Conservation (phyloP, 2,888 invertebrate species). For the Andrena bucephala region DNA sequence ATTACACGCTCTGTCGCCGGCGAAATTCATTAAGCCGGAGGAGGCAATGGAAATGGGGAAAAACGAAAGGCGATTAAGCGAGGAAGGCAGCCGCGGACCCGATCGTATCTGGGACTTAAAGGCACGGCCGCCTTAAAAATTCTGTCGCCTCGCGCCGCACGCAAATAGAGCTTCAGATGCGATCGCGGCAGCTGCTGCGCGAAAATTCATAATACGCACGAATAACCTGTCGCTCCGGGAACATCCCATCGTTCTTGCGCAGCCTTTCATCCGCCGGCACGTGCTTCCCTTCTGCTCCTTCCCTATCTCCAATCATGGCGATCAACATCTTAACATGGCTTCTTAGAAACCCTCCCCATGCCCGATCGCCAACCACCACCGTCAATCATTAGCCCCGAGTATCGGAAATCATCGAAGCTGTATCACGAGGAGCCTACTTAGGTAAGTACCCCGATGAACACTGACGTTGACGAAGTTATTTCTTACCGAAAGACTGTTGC, state of each 20-base stretch:
- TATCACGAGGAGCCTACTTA: no score
- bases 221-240: slow-evolving; percentile 6
- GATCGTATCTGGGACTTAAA: slow-evolving; percentile 33
- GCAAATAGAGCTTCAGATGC: slow-evolving; percentile 18
- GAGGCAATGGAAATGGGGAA: background rate
- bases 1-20: slow-evolving; percentile 58
- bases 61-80: background rate
- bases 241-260: slow-evolving; percentile 5
- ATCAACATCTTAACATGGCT: background rate
- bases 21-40: slow-evolving; percentile 41
- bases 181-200: slow-evolving; percentile 19
- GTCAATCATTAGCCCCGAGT: no score
- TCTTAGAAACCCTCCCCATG: no score
- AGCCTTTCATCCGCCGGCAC: background rate
- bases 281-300: no score
- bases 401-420: no score
- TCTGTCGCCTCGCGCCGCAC: slow-evolving; percentile 7
- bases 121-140: slow-evolving; percentile 11
- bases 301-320: background rate
- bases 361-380: no score
- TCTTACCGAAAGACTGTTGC: no score
- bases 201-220: slow-evolving; percentile 31
- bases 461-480: no score
- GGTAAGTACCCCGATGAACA: no score
- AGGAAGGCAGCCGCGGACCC: slow-evolving; percentile 8